A percentile compares a stretch with the other conserved stretches of the same genome.
phyloP scores from a whole-genome alignment of 2,113 vertebrate genomes.

The Plecotus auritus region DNA sequence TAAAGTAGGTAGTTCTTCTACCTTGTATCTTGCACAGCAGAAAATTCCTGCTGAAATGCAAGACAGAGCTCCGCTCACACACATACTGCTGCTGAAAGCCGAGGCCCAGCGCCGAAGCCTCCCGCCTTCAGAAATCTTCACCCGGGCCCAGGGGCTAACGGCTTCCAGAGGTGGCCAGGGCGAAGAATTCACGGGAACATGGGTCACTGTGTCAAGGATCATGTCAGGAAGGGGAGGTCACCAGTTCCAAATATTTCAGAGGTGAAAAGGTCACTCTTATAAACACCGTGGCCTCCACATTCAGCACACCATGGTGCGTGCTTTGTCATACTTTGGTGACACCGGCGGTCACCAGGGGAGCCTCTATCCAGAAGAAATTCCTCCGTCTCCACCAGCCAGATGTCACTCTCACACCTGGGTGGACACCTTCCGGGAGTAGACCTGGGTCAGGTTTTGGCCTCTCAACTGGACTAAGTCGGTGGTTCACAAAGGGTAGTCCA shows the following conservation, averaged over 20 bases:
- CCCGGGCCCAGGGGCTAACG: slow-evolving; percentile 39
- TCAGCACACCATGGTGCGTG: background rate
- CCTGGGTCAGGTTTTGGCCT: background rate
- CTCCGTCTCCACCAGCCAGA: background rate
- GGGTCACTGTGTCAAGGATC: slow-evolving; percentile 47
- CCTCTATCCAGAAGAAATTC: background rate
- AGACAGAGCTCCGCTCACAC: background rate
- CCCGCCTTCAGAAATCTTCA: background rate
- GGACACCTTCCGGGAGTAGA: background rate
- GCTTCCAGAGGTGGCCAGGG: slow-evolving; percentile 52
- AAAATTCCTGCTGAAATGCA: background rate
- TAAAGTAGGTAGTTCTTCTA: background rate
- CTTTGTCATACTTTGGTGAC: slow-evolving; percentile 26
- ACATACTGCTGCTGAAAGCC: background rate
- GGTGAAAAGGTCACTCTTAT: slow-evolving; percentile 44
- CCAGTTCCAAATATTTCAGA: slow-evolving; percentile 56
- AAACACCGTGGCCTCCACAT: background rate
- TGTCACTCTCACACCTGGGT: background rate
- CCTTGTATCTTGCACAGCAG: background rate
- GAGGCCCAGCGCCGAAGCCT: background rate
- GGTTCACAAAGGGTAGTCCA: background rate
- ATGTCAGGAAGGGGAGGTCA: slow-evolving; percentile 46
- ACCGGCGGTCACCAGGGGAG: background rate
- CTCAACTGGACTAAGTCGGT: background rate
- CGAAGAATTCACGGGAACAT: slow-evolving; percentile 31